Percentiles rank a stretch among this genome's conserved stretches.
Conservation (phyloP, 2,797 vertebrate genomes). For the Sebastes umbrosus region DNA sequence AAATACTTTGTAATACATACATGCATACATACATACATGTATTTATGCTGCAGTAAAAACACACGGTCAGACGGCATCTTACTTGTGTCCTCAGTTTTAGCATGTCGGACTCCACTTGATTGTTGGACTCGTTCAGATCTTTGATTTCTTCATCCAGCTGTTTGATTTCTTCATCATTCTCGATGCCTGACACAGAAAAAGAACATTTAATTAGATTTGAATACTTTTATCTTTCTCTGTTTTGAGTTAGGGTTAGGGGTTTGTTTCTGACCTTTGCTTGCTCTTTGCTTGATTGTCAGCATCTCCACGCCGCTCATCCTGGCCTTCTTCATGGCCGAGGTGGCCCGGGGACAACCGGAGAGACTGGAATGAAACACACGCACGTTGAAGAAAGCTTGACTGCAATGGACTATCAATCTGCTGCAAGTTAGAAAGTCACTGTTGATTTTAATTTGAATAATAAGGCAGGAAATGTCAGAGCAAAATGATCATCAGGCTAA, state of each 20-base stretch:
- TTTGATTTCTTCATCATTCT: conserved; percentile 99
- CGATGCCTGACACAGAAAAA: conserved; percentile 85
- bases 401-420: neutral
- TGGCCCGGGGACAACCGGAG: conserved; percentile 96
- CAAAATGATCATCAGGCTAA: neutral
- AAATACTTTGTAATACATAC: neutral
- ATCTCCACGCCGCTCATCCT: conserved; percentile 96
- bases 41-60: neutral
- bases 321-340: conserved; percentile 98
- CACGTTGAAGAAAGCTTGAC: neutral
- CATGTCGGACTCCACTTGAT: conserved; percentile 98
- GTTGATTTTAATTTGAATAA: neutral
- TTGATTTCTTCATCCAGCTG: conserved; percentile 99
- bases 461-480: neutral
- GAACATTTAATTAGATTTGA: neutral
- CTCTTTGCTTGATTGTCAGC: conserved; percentile 97
- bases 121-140: conserved; percentile 97
- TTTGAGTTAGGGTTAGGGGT: accelerated
- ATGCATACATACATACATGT: neutral
- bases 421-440: neutral
- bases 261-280: conserved; percentile 89
- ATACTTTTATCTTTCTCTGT: accelerated
- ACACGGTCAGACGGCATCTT: conserved; percentile 40
- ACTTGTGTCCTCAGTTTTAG: conserved; percentile 99
- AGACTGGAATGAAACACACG: conserved; percentile 81